phyloP scores from a whole-genome alignment of 2,797 vertebrate species.

The Amblyopsis hoosieri region DNA sequence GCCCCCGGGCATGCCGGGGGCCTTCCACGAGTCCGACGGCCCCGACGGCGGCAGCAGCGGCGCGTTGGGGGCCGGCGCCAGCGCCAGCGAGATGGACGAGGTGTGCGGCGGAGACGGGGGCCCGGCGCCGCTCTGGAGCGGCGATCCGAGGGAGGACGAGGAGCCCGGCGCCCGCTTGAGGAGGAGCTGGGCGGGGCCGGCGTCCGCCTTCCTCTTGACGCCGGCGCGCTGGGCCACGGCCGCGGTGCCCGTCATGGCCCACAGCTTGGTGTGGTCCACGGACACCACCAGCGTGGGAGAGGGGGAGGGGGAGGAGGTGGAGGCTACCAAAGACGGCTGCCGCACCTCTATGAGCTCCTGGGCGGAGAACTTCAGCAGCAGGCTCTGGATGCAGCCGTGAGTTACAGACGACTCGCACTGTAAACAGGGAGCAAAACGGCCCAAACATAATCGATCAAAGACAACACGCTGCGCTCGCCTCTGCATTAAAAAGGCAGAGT shows the following conservation, averaged over 20 bases:
- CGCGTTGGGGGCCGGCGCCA: conserved; percentile 45
- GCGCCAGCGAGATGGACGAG: conserved; percentile 65
- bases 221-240: conserved; percentile 67
- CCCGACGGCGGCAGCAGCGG: conserved; percentile 53
- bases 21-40: conserved; percentile 55
- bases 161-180: conserved; percentile 66
- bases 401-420: conserved; percentile 83
- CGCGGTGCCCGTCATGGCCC: conserved; percentile 85
- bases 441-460: background rate
- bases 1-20: conserved; percentile 41
- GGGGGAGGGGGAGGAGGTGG: conserved; percentile 66
- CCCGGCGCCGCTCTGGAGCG: conserved; percentile 43
- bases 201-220: conserved; percentile 79
- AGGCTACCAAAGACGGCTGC: conserved; percentile 73
- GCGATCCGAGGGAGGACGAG: conserved; percentile 39
- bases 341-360: conserved; percentile 92
- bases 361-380: conserved; percentile 91
- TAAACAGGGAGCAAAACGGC: background rate
- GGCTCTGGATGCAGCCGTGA: conserved; percentile 86
- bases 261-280: conserved; percentile 91
- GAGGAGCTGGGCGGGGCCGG: conserved; percentile 56
- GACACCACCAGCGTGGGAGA: conserved; percentile 83
- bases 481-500: too few relatives aligned
- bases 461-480: background rate
- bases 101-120: conserved; percentile 65